Conservation (phyloP, 2,888 invertebrate genomes). For the Coleophora deauratella region DNA sequence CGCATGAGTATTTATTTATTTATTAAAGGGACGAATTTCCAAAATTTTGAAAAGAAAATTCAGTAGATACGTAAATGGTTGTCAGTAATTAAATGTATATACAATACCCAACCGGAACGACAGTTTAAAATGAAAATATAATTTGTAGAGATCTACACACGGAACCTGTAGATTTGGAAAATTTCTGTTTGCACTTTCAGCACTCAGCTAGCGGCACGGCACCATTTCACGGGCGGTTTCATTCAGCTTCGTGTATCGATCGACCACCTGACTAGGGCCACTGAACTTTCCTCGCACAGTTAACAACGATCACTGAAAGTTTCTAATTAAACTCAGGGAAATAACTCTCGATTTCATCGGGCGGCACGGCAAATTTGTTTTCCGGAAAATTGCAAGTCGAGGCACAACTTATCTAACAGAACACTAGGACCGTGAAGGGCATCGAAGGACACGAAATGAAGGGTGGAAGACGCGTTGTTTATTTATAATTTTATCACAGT, state of each 20-base stretch:
- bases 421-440: constrained; percentile 22
- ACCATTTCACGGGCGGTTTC: constrained; percentile 30
- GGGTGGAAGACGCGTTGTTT: constrained; percentile 42
- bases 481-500: constrained; percentile 61
- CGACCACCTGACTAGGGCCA: constrained; percentile 40
- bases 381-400: not conserved
- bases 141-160: too few relatives aligned
- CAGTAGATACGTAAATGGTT: too few relatives aligned
- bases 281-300: constrained; percentile 64
- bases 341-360: constrained; percentile 16
- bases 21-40: too few relatives aligned
- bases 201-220: constrained; percentile 3
- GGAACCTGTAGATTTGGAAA: too few relatives aligned
- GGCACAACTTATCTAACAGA: too few relatives aligned
- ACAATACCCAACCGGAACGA: constrained; percentile 11
- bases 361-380: constrained; percentile 2
- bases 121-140: too few relatives aligned
- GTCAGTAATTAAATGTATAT: constrained; percentile 11
- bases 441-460: constrained; percentile 24
- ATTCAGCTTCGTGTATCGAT: constrained; percentile 58
- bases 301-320: constrained; percentile 34
- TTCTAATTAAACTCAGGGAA: constrained; percentile 18
- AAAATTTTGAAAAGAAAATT: too few relatives aligned
- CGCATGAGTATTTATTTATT: too few relatives aligned
- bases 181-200: not conserved